Evolutionary conservation across 2,113 vertebrate species (phyloP).

Genomic region (Eretmochelys imbricata): DNA sequence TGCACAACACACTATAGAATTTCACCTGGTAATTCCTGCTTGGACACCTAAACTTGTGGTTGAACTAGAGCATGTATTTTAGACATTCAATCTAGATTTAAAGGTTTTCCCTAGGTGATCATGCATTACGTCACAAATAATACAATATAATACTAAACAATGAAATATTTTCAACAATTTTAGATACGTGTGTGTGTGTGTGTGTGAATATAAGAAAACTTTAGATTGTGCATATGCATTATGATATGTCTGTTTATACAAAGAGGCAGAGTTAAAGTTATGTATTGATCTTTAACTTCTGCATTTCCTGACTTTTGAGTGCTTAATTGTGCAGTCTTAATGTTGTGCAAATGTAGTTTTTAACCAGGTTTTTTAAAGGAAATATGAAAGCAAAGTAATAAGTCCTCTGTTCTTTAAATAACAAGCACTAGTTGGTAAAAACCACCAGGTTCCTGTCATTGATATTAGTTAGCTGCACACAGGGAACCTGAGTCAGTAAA

Average conservation of each 20-base stretch:
- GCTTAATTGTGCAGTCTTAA: neutral
- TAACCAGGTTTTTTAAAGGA: neutral
- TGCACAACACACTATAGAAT: neutral
- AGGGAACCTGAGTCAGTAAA: neutral
- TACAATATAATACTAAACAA: neutral
- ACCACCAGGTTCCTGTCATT: neutral
- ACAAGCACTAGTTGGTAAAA: neutral
- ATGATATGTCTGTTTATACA: too few relatives aligned
- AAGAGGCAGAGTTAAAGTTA: neutral
- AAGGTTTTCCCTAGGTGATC: neutral
- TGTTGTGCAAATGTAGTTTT: neutral
- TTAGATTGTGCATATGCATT: neutral
- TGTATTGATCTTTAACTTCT: neutral
- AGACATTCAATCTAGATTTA: neutral
- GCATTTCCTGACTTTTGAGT: neutral
- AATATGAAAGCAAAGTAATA: neutral
- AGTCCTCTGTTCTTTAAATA: neutral
- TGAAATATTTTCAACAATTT: neutral
- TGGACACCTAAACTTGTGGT: neutral
- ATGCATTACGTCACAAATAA: neutral
- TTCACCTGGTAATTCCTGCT: slow-evolving; percentile 10
- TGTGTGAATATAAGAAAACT: neutral
- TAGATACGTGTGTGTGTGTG: neutral
- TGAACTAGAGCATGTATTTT: neutral
- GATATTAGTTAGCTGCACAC: neutral